Percentiles rank a stretch among this genome's conserved stretches.
These are phyloP conservation scores for Drosophila pachea DNA, from an alignment of 1,140 invertebrate genomes.

Conservation along the genomic window DNA sequence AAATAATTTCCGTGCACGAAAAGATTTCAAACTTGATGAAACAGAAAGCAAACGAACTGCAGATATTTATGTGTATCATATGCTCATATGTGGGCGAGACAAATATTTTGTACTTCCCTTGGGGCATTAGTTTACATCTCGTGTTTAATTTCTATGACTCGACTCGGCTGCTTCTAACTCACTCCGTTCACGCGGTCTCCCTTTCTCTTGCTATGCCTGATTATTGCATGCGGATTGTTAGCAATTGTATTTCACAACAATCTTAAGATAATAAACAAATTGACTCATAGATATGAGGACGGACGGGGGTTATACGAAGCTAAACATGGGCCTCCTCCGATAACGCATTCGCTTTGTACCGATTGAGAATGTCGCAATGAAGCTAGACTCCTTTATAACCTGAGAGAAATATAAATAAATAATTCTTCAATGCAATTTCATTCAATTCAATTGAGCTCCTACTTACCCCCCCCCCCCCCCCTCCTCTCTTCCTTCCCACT, in stretches of 20 bases:
- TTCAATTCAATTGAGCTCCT: background rate
- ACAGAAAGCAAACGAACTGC: background rate
- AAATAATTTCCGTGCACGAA: slow-evolving; percentile 52
- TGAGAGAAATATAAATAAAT: too few species aligned
- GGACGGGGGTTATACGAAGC: too few species aligned
- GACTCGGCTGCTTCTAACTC: background rate
- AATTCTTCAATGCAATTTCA: too few species aligned
- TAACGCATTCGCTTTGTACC: background rate
- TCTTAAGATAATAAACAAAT: slow-evolving; percentile 28
- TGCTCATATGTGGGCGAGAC: slow-evolving; percentile 11
- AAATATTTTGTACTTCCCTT: slow-evolving; percentile 53
- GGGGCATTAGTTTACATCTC: slow-evolving; percentile 45
- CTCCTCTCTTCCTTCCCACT: background rate
- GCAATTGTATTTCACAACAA: slow-evolving; percentile 30
- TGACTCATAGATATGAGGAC: slow-evolving; percentile 20
- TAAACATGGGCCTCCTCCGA: too few species aligned
- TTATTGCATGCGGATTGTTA: slow-evolving; percentile 10
- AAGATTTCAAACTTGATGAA: slow-evolving; percentile 17
- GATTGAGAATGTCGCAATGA: background rate
- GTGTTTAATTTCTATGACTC: slow-evolving; percentile 33
- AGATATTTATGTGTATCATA: background rate
- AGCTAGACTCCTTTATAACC: background rate
- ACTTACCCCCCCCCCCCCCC: background rate
- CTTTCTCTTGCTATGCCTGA: background rate
- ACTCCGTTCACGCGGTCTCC: too few species aligned